Evolutionary conservation across 2,888 invertebrate genomes (phyloP).

Genomic region (Campoletis raptor): DNA sequence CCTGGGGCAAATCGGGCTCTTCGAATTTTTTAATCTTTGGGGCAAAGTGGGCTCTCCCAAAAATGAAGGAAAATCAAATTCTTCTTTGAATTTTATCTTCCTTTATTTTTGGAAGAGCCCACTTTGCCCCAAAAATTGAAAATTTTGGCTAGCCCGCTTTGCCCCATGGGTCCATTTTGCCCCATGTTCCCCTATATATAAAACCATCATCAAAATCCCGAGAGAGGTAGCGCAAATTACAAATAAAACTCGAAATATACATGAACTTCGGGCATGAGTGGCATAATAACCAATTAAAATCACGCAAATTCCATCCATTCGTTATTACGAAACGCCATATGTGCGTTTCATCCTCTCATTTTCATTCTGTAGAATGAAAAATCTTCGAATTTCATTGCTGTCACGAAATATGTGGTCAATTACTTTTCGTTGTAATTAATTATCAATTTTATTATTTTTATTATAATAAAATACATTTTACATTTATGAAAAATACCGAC

Average conservation of each 20-base stretch:
- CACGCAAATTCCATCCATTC: constrained; percentile 68
- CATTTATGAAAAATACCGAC: neutral
- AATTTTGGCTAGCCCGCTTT: too few relatives aligned
- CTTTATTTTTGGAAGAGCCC: too few relatives aligned
- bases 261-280: constrained; percentile 49
- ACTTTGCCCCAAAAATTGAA: too few relatives aligned
- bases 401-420: constrained; percentile 16
- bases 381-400: neutral
- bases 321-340: constrained; percentile 18
- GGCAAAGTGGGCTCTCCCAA: too few relatives aligned
- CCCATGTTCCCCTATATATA: constrained; percentile 1
- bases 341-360: neutral
- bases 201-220: constrained; percentile 19
- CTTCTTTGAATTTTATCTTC: too few relatives aligned
- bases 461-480: neutral
- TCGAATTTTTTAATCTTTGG: too few relatives aligned
- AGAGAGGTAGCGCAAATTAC: constrained; percentile 70
- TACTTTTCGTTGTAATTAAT: neutral
- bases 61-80: too few relatives aligned
- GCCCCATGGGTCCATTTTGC: too few relatives aligned
- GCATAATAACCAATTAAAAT: constrained; percentile 77
- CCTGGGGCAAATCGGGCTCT: too few relatives aligned
- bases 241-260: constrained; percentile 73
- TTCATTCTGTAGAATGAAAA: constrained; percentile 6
- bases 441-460: neutral